These are phyloP conservation scores for Bovichtus variegatus DNA, from an alignment of 2,797 vertebrate species.

Conservation along the genomic window DNA sequence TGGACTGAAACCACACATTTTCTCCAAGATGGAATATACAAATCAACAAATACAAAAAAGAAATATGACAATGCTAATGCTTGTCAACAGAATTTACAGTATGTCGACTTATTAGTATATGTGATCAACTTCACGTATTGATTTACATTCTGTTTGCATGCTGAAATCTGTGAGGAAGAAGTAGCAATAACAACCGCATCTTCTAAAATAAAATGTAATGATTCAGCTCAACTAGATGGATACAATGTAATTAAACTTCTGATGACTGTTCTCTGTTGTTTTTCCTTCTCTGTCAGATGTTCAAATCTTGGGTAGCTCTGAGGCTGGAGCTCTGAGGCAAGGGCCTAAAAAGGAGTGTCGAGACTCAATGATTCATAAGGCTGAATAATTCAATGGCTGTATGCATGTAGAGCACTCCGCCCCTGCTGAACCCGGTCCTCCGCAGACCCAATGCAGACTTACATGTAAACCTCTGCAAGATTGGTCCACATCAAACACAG, in stretches of 20 bases:
- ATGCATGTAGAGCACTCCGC: conserved; percentile 82
- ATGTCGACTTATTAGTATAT: background rate
- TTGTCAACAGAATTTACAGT: background rate
- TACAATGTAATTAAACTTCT: conserved; percentile 30
- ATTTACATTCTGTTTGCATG: conserved; percentile 20
- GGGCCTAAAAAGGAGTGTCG: conserved; percentile 78
- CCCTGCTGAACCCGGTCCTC: conserved; percentile 77
- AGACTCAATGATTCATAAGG: conserved; percentile 88
- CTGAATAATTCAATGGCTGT: conserved; percentile 86
- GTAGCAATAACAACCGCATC: background rate
- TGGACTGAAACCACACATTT: background rate
- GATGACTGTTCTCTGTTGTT: conserved; percentile 39
- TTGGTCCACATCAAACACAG: conserved; percentile 8
- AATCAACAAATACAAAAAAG: background rate
- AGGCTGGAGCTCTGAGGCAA: conserved; percentile 66
- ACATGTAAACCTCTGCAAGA: conserved; percentile 53
- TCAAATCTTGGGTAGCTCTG: conserved; percentile 57
- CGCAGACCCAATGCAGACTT: conserved; percentile 53
- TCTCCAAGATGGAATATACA: background rate
- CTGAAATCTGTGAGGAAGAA: background rate
- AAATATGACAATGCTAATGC: background rate
- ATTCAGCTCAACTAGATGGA: conserved; percentile 21
- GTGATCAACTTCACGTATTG: background rate
- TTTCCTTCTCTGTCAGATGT: conserved; percentile 61
- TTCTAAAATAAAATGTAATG: conserved; percentile 15